phyloP scores from a whole-genome alignment of 2,797 vertebrate genomes.

The Sternarchorhynchus goeldii region DNA sequence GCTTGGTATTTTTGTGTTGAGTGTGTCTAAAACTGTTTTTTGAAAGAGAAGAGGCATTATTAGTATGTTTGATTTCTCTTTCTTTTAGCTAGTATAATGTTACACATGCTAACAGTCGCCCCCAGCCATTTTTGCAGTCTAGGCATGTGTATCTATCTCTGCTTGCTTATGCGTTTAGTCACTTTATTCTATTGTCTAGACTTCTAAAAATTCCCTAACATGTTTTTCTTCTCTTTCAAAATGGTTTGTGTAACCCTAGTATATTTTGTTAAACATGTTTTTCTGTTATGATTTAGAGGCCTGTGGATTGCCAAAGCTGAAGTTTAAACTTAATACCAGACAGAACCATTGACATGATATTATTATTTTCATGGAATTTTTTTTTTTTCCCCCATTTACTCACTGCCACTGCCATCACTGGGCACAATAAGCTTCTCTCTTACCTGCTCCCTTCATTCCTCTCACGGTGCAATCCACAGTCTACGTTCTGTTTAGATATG shows the following conservation, averaged over 20 bases:
- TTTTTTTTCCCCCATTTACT: slow-evolving; percentile 71
- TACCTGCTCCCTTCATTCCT: slow-evolving; percentile 50
- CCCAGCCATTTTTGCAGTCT: slow-evolving; percentile 73
- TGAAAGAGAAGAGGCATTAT: slow-evolving; percentile 80
- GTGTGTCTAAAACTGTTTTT: slow-evolving; percentile 70
- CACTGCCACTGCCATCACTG: slow-evolving; percentile 83
- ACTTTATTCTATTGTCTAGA: slow-evolving; percentile 87
- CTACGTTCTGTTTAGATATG: slow-evolving; percentile 62
- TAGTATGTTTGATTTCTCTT: slow-evolving; percentile 62
- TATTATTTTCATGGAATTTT: slow-evolving; percentile 55
- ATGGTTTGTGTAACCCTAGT: slow-evolving; percentile 75
- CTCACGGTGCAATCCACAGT: slow-evolving; percentile 75
- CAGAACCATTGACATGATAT: slow-evolving; percentile 53
- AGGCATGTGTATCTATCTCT: slow-evolving; percentile 75
- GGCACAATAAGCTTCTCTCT: slow-evolving; percentile 71
- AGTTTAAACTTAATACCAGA: slow-evolving; percentile 66
- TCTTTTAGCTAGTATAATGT: slow-evolving; percentile 62
- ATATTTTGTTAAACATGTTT: slow-evolving; percentile 72
- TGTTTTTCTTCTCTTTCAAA: slow-evolving; percentile 81
- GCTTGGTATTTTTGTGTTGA: slow-evolving; percentile 69
- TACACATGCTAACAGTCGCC: slow-evolving; percentile 66
- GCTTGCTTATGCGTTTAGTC: slow-evolving; percentile 90
- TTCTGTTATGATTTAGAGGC: slow-evolving; percentile 69
- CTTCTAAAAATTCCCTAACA: slow-evolving; percentile 72
- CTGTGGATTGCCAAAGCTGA: slow-evolving; percentile 74